Base-by-base conservation (phyloP, 64 coral and sea anemone genomes). In the Pocillopora damicornis region DNA sequence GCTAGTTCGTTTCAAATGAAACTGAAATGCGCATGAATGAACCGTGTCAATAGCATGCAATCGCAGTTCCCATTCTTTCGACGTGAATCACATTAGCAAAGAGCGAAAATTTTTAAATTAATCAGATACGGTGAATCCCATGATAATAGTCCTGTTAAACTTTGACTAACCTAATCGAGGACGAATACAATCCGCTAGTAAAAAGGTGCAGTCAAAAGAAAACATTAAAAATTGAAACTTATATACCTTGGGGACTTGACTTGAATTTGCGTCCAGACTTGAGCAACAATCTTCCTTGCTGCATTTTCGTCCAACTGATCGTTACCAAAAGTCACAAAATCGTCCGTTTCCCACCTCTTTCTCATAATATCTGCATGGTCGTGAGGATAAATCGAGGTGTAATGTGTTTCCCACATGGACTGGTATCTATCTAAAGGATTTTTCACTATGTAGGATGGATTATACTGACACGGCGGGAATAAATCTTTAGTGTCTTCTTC, bases 251-350 rank as follows among this genome's bases (percentile, higher is more conserved):
- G 61, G 61, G 74, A 60, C 30, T 75, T 61, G 17, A 72, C 75
- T 14, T 75, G 73, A 16, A 92, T 88, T 63, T 78, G 51, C 22
- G 37, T 79, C 76, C 76, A 81, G 13, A 92, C 67, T 58, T n/a
- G 38, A 58, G 73, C 18, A 45, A 92, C 77, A 66, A 92, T 68
- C 30, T 26, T 15, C 9, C 2, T 81, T 15, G 86, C 91, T 20
- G 74, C 15, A 15, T 88, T 63, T 63, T 81, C 59, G 67, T 92
- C 67, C 86, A 92, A 61, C 59, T 81, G 10, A 62, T 92, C 91
- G 61, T 92, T 92, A 26, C 91, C 91, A 88, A 92, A 88, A 76
- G 71, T 79, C 22, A 74, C 76, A 59, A 88, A 81, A 36, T 81
- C 26, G 23, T 26, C 36, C 25, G 57, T 34, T 35, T 74, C 74